A percentile compares a stretch with the other conserved stretches of the same genome.
Conservation (phyloP, 2,888 invertebrate species). For the Neoaliturus tenellus region DNA sequence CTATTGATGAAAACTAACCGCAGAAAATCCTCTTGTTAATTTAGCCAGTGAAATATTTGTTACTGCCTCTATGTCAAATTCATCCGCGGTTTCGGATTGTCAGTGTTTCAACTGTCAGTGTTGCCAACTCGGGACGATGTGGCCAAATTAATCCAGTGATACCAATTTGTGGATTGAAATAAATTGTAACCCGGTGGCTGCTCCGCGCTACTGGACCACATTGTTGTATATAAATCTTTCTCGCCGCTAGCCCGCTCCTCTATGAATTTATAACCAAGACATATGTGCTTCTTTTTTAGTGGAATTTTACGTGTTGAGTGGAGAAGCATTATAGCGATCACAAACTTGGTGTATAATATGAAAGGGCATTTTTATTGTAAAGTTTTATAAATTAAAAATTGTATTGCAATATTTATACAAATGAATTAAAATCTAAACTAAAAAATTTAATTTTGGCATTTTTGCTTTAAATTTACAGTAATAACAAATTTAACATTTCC, state of each 20-base stretch:
- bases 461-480: no score
- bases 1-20: background rate
- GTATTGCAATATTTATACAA: no score
- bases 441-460: no score
- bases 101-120: background rate
- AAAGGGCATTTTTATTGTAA: no score
- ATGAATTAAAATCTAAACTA: no score
- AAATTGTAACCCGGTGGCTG: background rate
- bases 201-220: background rate
- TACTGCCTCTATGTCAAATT: background rate
- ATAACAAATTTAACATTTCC: no score
- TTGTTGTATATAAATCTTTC: background rate
- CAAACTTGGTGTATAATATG: no score
- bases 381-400: no score
- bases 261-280: background rate
- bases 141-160: background rate
- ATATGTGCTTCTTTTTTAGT: no score
- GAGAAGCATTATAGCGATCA: no score
- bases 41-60: background rate
- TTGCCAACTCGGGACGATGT: background rate
- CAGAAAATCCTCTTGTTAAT: slow-evolving; percentile 14
- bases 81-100: background rate
- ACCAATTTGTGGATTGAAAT: slow-evolving; percentile 2
- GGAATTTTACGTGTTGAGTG: no score
- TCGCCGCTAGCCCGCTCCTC: background rate